These are phyloP conservation scores for Bombus sibiricus DNA, from an alignment of 1,140 invertebrate genomes.

Conservation along the genomic window DNA sequence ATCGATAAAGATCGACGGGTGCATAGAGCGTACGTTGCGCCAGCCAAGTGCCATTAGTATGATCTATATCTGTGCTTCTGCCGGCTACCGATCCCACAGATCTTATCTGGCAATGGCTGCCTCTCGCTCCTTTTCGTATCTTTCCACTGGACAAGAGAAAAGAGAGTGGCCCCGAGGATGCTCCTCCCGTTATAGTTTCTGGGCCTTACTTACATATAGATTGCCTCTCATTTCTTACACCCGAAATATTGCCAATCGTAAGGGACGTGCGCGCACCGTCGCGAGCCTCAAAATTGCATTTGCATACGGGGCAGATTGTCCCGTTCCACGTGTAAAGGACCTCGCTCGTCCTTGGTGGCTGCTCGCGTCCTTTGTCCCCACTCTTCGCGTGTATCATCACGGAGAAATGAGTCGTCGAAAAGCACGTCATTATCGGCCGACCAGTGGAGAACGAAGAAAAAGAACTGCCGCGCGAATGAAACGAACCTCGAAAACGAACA, in stretches of 20 bases:
- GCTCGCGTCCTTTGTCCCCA: constrained; percentile 48
- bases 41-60: constrained; percentile 71
- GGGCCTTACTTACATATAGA: constrained; percentile 76
- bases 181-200: constrained; percentile 26
- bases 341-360: constrained; percentile 60
- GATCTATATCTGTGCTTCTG: constrained; percentile 73
- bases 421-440: constrained; percentile 53
- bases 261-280: constrained; percentile 32
- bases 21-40: constrained; percentile 50
- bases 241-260: constrained; percentile 74
- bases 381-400: not conserved
- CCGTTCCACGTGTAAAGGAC: constrained; percentile 60
- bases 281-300: constrained; percentile 69
- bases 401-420: constrained; percentile 50
- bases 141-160: constrained; percentile 20
- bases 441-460: not conserved
- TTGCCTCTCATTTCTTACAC: constrained; percentile 70
- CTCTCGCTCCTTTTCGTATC: constrained; percentile 10
- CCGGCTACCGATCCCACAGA: constrained; percentile 72
- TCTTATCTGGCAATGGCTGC: constrained; percentile 52
- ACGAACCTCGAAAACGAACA: not conserved
- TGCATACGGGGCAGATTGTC: constrained; percentile 71
- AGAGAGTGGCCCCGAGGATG: constrained; percentile 9
- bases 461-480: not conserved
- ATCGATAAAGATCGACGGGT: constrained; percentile 68